phyloP scores from a whole-genome alignment of 2,797 vertebrate species.

The Scolopax bukidnonensis region DNA sequence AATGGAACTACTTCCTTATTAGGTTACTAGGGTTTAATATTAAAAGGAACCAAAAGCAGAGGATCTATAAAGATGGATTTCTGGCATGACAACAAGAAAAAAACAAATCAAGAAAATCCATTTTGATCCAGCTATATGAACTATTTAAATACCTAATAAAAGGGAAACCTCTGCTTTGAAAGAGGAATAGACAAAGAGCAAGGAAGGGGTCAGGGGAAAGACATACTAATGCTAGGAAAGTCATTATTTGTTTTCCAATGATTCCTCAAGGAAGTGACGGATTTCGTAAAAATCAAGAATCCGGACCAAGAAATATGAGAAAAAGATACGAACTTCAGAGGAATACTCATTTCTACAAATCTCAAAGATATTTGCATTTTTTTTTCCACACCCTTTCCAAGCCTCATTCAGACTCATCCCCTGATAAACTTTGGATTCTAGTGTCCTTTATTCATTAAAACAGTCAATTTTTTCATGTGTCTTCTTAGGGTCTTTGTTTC shows the following conservation, averaged over 20 bases:
- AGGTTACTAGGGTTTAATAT: background rate
- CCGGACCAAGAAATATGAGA: background rate
- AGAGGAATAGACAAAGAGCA: background rate
- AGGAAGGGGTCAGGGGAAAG: fast-evolving
- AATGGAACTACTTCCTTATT: background rate
- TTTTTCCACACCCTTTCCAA: background rate
- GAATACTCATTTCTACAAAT: background rate
- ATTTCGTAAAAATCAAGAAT: background rate
- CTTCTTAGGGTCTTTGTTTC: background rate
- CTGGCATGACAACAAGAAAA: background rate
- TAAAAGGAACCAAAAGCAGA: background rate
- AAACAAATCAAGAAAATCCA: background rate
- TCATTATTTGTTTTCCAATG: background rate
- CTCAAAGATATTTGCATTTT: background rate
- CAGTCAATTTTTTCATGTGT: background rate
- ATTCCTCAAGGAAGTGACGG: background rate
- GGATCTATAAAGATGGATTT: background rate
- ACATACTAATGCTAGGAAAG: background rate
- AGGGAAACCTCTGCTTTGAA: background rate
- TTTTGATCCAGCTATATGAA: background rate
- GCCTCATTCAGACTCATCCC: background rate
- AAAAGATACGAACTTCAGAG: background rate
- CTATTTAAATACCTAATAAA: background rate
- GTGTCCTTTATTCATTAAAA: background rate
- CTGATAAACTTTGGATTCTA: background rate